A percentile compares a stretch with the other conserved stretches of the same genome.
Evolutionary conservation across 2,113 vertebrate species (phyloP).

Genomic region (Chamaetylas fuelleborni): DNA sequence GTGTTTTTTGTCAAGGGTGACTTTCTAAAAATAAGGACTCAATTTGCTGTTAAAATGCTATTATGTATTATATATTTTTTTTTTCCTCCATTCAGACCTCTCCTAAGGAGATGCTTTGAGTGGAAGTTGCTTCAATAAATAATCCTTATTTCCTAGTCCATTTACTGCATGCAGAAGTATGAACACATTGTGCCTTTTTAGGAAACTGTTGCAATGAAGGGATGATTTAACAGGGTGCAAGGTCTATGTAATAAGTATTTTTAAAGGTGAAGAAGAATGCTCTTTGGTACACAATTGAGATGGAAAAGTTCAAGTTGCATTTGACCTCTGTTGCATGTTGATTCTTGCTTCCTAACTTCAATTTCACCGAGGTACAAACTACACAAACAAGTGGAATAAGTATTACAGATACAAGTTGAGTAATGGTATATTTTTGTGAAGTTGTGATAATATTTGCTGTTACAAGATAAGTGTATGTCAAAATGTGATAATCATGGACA

Average conservation of each 20-base stretch:
- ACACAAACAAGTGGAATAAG: neutral
- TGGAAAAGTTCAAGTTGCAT: neutral
- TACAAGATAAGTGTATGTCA: constrained; percentile 12
- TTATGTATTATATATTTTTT: constrained; percentile 24
- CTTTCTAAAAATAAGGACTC: constrained; percentile 72
- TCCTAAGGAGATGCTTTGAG: constrained; percentile 60
- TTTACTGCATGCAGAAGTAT: constrained; percentile 75
- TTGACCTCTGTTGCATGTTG: constrained; percentile 32
- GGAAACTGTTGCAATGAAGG: constrained; percentile 25
- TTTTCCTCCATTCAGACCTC: constrained; percentile 57
- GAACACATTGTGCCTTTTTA: constrained; percentile 76
- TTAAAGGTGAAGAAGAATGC: constrained; percentile 26
- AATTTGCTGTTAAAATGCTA: constrained; percentile 69
- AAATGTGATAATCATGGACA: neutral
- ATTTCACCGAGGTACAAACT: neutral
- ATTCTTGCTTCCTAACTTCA: constrained; percentile 25
- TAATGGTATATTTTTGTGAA: constrained; percentile 44
- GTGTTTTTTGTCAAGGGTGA: constrained; percentile 66
- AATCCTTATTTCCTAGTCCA: constrained; percentile 69
- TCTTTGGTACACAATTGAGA: neutral
- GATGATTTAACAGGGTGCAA: constrained; percentile 40
- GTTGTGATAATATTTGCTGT: constrained; percentile 41
- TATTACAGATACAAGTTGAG: neutral
- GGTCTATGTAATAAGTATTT: constrained; percentile 32
- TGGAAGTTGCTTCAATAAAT: constrained; percentile 55